Evolutionary conservation across 2,888 invertebrate species (phyloP).

Genomic region (Merodon equestris): DNA sequence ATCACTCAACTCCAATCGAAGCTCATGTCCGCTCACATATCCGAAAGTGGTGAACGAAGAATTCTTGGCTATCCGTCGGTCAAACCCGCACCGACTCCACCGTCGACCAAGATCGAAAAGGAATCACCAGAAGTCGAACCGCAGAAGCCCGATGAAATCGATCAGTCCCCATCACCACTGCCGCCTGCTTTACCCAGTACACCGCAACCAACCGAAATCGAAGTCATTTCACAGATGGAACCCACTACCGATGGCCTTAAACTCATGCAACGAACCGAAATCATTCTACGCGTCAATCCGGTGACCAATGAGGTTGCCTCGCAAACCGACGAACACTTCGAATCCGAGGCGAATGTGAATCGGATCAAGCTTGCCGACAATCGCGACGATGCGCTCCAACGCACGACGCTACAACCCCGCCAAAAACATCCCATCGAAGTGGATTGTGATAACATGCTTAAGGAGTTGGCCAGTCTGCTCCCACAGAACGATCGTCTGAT

Average conservation of each 20-base stretch:
- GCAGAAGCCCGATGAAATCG: conserved; percentile 32
- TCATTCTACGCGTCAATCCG: conserved; percentile 82
- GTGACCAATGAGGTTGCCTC: conserved; percentile 83
- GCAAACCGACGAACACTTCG: conserved; percentile 80
- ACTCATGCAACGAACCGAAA: conserved; percentile 83
- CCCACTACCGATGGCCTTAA: conserved; percentile 78
- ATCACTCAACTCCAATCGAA: conserved; percentile 78
- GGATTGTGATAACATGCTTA: conserved; percentile 86
- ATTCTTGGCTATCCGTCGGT: conserved; percentile 67
- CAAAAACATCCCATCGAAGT: conserved; percentile 86
- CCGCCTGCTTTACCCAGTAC: conserved; percentile 62
- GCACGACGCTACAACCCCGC: conserved; percentile 79
- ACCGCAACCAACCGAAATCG: conserved; percentile 64
- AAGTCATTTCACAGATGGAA: conserved; percentile 71
- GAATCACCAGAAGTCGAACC: conserved; percentile 62
- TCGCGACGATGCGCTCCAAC: conserved; percentile 66
- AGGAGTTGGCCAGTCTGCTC: conserved; percentile 83
- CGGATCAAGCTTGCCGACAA: conserved; percentile 70
- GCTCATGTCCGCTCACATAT: conserved; percentile 78
- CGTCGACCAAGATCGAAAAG: conserved; percentile 18
- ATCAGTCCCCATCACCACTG: conserved; percentile 26
- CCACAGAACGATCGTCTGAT: conserved; percentile 83
- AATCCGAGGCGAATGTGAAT: conserved; percentile 73
- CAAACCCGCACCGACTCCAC: conserved; percentile 45
- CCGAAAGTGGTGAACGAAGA: conserved; percentile 71